Evolutionary conservation across 2,888 invertebrate species (phyloP).

Genomic region (Lepidocyrtoides sp.): DNA sequence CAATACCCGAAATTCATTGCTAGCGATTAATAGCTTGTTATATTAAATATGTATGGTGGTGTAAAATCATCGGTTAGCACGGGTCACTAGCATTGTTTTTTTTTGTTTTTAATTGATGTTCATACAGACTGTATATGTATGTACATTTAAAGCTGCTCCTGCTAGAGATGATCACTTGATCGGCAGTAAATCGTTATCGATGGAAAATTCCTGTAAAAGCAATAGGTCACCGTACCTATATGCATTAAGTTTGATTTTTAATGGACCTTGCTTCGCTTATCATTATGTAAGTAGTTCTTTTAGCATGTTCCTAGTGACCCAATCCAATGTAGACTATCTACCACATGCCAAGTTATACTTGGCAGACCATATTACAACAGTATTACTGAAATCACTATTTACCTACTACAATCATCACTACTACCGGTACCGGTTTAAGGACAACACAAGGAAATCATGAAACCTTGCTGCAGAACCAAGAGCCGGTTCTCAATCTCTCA

Average conservation of each 20-base stretch:
- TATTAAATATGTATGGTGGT: background rate
- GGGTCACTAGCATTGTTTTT: slow-evolving; percentile 34
- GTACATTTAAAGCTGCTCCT: slow-evolving; percentile 21
- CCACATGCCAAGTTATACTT: slow-evolving; percentile 61
- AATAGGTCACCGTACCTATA: slow-evolving; percentile 48
- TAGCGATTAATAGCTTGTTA: background rate
- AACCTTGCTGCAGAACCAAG: slow-evolving; percentile 44
- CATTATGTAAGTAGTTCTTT: slow-evolving; percentile 44
- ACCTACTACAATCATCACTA: slow-evolving; percentile 36
- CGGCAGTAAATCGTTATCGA: slow-evolving; percentile 48
- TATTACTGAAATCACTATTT: slow-evolving; percentile 75
- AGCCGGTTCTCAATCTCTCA: slow-evolving; percentile 73
- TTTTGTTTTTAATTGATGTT: slow-evolving; percentile 7
- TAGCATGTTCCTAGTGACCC: slow-evolving; percentile 75
- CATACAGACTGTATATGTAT: background rate
- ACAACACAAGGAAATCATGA: slow-evolving; percentile 64
- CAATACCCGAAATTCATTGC: too few relatives aligned
- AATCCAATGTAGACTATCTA: slow-evolving; percentile 71
- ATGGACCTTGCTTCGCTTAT: slow-evolving; percentile 69
- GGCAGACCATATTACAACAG: slow-evolving; percentile 79
- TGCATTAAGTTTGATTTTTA: slow-evolving; percentile 65
- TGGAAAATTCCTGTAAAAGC: slow-evolving; percentile 45
- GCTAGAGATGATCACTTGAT: slow-evolving; percentile 1
- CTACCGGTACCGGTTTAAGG: slow-evolving; percentile 67
- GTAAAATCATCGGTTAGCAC: slow-evolving; percentile 19